Evolutionary conservation across 1,140 invertebrate genomes (phyloP).

Genomic region (Eufriesea mexicana): DNA sequence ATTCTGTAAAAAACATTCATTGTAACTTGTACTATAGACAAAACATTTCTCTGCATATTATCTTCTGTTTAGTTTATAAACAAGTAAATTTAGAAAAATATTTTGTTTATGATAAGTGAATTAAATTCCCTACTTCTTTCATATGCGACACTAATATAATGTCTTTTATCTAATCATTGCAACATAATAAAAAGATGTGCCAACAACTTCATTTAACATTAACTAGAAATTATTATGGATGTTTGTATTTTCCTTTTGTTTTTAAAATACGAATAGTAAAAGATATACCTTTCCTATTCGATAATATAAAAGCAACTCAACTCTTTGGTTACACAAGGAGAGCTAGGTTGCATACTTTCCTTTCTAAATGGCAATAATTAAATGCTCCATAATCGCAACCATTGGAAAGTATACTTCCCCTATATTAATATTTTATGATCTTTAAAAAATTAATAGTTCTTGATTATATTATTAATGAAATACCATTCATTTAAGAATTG

Average conservation of each 20-base stretch:
- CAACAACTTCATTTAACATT: slow-evolving; percentile 37
- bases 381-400: slow-evolving; percentile 11
- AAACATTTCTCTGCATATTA: slow-evolving; percentile 1
- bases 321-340: slow-evolving; percentile 60
- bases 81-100: slow-evolving; percentile 54
- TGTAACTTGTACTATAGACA: slow-evolving; percentile 5
- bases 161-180: slow-evolving; percentile 46
- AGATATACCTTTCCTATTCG: slow-evolving; percentile 5
- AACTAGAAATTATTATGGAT: slow-evolving; percentile 39
- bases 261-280: slow-evolving; percentile 26
- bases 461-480: background rate
- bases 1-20: slow-evolving; percentile 27
- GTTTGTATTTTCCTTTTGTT: slow-evolving; percentile 15
- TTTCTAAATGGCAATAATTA: slow-evolving; percentile 42
- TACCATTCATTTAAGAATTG: slow-evolving; percentile 6
- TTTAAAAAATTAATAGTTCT: background rate
- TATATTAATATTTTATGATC: background rate
- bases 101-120: slow-evolving; percentile 16
- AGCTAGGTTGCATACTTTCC: slow-evolving; percentile 51
- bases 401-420: slow-evolving; percentile 9
- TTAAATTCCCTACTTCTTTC: slow-evolving; percentile 26
- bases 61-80: slow-evolving; percentile 13
- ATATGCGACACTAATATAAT: slow-evolving; percentile 48
- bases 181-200: slow-evolving; percentile 37
- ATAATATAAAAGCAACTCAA: slow-evolving; percentile 48